These are phyloP conservation scores for Pseudococcus viburni DNA, from an alignment of 2,888 invertebrate genomes.

Conservation along the genomic window DNA sequence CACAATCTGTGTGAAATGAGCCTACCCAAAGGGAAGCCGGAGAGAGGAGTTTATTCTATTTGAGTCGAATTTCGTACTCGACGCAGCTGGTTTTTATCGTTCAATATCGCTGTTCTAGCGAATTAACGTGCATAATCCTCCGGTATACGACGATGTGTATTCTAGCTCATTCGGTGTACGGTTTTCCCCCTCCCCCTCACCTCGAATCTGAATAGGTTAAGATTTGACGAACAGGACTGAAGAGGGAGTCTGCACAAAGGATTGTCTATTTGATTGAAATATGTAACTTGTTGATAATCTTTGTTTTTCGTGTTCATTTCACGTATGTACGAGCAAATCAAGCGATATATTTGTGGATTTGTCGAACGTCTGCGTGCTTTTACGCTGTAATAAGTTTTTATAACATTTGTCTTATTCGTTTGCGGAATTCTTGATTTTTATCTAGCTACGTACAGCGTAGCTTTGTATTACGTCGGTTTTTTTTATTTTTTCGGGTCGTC, in stretches of 20 bases:
- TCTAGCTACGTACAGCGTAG: background rate
- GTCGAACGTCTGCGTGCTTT: slow-evolving; percentile 36
- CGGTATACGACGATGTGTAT: background rate
- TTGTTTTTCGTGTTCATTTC: slow-evolving; percentile 48
- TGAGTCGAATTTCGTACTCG: background rate
- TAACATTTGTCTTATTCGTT: slow-evolving; percentile 54
- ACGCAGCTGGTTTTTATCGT: background rate
- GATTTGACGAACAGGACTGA: background rate
- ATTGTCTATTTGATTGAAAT: slow-evolving; percentile 44
- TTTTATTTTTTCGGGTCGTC: background rate
- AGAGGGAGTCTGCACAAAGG: background rate
- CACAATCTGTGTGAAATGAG: too few species aligned
- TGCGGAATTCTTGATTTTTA: slow-evolving; percentile 40
- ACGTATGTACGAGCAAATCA: slow-evolving; percentile 21
- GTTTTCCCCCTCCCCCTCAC: background rate
- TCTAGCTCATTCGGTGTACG: background rate
- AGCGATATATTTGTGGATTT: slow-evolving; percentile 52
- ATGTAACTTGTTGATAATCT: slow-evolving; percentile 49
- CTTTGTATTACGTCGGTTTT: background rate
- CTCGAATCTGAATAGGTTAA: background rate
- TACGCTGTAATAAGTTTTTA: slow-evolving; percentile 51
- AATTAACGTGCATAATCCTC: background rate
- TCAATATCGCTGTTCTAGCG: background rate
- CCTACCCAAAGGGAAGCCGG: too few species aligned
- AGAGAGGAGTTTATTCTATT: too few species aligned